Evolutionary conservation across 2,113 vertebrate genomes (phyloP), one percentile per base, ranked within the genome.

Genomic region (Mormoops blainvillei): DNA sequence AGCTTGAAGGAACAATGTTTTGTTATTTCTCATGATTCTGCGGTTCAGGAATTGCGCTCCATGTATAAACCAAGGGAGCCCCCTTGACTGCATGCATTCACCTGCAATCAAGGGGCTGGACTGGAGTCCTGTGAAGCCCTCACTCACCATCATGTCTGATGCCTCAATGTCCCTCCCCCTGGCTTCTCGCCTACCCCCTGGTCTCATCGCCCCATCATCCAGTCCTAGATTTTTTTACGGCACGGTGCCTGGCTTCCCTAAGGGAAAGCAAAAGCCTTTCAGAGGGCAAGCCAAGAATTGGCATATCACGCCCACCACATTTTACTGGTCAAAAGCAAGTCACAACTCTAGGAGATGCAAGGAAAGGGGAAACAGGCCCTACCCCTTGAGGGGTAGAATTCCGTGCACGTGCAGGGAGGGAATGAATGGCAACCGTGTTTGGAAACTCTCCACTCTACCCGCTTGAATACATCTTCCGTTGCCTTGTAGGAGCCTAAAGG

Each of bases 91-190:
- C 11, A 15, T 56, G 9, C 11, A 15, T 5, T 58, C 11, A 15
- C 16, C 22, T 9, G 14, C 2, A 8, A 3, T 36, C 8, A 6
- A 10, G 24, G 36, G 67, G 13, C 38, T 26, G 14, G 2, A 9
- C 43, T 3, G 43, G 4, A 65, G n/a, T 13, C 26, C 1, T 3
- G 18, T 15, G 26, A 31, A 41, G 43, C 28, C 38, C n/a, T 65
- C 7, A 2, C 19, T 20, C 4, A 0, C 11, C n/a, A n/a, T n/a
- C n/a, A 0, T 2, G 24, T 1, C 67, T 18, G 22, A 28, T 3
- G 5, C 24, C 36, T 14, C 3, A 0, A 1, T 6, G 36, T n/a
- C 33, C 33, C 52, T 80, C 13, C 0, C 4, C 38, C 70, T 26
- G 43, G 5, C 7, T 48, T 56, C 68, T 70, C 36, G 36, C 16